Evolutionary conservation across 2,888 invertebrate genomes (phyloP), one percentile per base, ranked within the genome.

Genomic region (Microctonus aethiopoides): DNA sequence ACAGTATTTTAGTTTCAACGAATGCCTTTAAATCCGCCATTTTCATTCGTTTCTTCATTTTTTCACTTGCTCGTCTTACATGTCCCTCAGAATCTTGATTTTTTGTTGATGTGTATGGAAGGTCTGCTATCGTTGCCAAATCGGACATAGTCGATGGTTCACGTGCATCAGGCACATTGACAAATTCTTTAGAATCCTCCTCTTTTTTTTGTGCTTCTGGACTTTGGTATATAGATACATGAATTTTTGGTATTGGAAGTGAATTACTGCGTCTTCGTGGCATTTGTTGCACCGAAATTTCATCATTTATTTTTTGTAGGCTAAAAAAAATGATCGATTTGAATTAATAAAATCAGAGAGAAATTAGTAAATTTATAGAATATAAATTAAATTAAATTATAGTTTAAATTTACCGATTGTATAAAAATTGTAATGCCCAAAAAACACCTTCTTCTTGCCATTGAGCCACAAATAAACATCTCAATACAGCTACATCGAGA

Each of bases 391-490:
- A 41, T n/a, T 16, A 24, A 16, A 10, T 36, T 41, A 10, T 54
- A 5, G 20, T 26, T 29, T 39, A 70, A 72, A 68, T 74, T 75
- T 81, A 95, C 96, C 96, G 91, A 83, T 96, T 95, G 80, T 95
- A 95, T 74, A 96, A 88, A 87, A 94, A 98, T 84, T 96, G 95
- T 34, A 99, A 87, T 13, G 97, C 97, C 99, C 99, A 99, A 86
- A 95, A 96, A 11, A 99, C 94, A 0, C 99, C 99, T 85, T 99
- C 98, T 84, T 99, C 98, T 83, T 96, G 94, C 99, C 99, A 99
- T 82, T 98, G 97, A 0, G 96, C 92, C 72, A 98, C 94, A 84
- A 99, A 98, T 13, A 99, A 89, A 84, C 99, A 98, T 64, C 99
- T 90, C 67, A 99, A 87, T 0, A 99, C 98, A 2, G 98, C 97